Evolutionary conservation across 2,797 vertebrate genomes (phyloP).

Genomic region (Phataginus tetradactyla): DNA sequence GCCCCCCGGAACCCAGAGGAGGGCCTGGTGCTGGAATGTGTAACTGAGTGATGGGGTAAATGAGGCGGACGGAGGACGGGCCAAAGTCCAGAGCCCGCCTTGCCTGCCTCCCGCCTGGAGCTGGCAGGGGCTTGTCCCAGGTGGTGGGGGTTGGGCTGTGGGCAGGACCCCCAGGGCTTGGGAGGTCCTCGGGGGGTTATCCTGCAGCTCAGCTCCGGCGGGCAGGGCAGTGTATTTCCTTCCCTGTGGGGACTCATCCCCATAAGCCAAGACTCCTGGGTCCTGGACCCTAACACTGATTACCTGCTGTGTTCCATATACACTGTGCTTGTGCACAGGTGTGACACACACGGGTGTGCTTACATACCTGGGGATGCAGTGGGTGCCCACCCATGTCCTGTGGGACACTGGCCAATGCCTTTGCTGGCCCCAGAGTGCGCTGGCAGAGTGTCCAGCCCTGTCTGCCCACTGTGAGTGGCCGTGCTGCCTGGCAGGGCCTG

Average conservation of each 20-base stretch:
- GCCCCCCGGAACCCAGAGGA: not conserved
- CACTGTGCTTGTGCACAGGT: not conserved
- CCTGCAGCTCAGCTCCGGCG: not conserved
- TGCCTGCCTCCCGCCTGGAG: not conserved
- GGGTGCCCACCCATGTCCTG: not conserved
- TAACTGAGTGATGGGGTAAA: not conserved
- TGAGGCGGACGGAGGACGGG: slow-evolving; percentile 19
- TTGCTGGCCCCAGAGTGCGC: not conserved
- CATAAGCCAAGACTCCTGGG: not conserved
- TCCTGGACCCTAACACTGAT: not conserved
- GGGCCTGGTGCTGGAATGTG: slow-evolving; percentile 29
- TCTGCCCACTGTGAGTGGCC: not conserved
- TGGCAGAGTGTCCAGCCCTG: not conserved
- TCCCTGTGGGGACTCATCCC: not conserved
- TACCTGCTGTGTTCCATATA: not conserved
- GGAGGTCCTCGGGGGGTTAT: not conserved
- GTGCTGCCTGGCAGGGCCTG: not conserved
- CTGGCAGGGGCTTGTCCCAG: not conserved
- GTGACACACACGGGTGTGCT: not conserved
- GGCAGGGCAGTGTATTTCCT: not conserved
- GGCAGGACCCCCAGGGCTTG: not conserved
- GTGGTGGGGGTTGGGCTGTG: not conserved
- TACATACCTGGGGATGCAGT: not conserved
- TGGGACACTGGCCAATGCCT: not conserved
- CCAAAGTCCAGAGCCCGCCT: slow-evolving; percentile 50